Conservation (phyloP, 2,797 vertebrate genomes). For the Sphenodon punctatus region DNA sequence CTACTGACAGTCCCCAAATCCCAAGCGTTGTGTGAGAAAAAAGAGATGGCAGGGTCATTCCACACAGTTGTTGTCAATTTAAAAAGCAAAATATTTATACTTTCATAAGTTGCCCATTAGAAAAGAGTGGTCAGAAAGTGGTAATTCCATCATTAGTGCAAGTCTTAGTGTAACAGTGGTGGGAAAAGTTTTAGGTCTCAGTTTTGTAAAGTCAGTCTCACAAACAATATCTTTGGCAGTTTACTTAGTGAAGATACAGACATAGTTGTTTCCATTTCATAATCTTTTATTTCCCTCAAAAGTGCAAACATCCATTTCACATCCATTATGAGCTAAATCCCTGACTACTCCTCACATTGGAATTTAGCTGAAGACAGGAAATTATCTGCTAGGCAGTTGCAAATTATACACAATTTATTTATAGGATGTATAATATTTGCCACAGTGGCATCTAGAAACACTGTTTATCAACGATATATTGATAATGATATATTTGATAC, state of each 20-base stretch:
- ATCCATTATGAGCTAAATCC: neutral
- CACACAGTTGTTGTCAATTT: slow-evolving; percentile 25
- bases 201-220: neutral
- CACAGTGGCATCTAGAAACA: no score
- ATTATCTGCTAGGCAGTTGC: neutral
- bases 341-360: neutral
- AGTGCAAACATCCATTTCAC: rapidly evolving
- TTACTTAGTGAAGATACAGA: neutral
- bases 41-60: slow-evolving; percentile 17
- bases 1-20: slow-evolving; percentile 72
- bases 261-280: neutral
- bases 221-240: slow-evolving; percentile 5
- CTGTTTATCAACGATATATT: no score
- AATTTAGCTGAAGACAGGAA: neutral
- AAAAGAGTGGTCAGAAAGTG: slow-evolving; percentile 27
- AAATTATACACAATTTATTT: neutral
- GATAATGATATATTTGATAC: no score
- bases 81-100: slow-evolving; percentile 38
- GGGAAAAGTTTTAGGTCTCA: neutral
- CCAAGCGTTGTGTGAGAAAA: slow-evolving; percentile 46
- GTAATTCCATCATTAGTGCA: slow-evolving; percentile 14
- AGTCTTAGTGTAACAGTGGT: slow-evolving; percentile 22
- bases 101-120: slow-evolving; percentile 27
- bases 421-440: no score
- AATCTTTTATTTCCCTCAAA: neutral